A percentile compares a stretch with the other conserved stretches of the same genome.
These are phyloP conservation scores for Drosophila birchii DNA, from an alignment of 2,888 invertebrate species.

Conservation along the genomic window DNA sequence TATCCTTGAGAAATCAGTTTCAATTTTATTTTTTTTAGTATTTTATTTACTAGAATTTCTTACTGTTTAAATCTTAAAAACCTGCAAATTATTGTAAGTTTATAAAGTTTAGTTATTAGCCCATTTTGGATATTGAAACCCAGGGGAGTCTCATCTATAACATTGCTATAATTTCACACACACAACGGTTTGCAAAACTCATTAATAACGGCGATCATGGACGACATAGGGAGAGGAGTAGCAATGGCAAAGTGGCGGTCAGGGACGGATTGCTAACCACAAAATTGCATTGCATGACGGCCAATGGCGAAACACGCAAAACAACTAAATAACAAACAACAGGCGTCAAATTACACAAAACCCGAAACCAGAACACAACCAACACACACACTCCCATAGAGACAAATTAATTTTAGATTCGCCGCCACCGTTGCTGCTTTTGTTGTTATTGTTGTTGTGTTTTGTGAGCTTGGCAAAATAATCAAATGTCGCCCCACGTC, in stretches of 20 bases:
- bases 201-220: constrained; percentile 64
- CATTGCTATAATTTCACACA: constrained; percentile 21
- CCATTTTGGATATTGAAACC: constrained; percentile 55
- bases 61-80: background rate
- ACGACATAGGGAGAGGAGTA: background rate
- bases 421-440: constrained; percentile 32
- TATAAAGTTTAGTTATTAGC: constrained; percentile 53
- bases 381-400: constrained; percentile 19
- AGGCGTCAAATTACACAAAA: constrained; percentile 79
- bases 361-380: constrained; percentile 58
- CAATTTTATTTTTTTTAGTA: background rate
- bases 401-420: constrained; percentile 79
- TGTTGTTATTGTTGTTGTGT: constrained; percentile 26
- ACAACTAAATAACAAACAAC: constrained; percentile 80
- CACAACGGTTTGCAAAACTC: constrained; percentile 56
- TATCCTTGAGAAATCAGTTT: background rate
- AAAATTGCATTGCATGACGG: constrained; percentile 79
- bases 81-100: too few relatives aligned
- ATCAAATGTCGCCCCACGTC: constrained; percentile 66
- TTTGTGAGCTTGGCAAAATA: constrained; percentile 54
- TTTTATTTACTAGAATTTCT: background rate
- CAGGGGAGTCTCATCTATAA: background rate
- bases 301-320: constrained; percentile 60
- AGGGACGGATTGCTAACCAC: constrained; percentile 60
- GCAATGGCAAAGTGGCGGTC: background rate